A percentile compares a stretch with the other conserved stretches of the same genome.
Evolutionary conservation across 1,140 invertebrate species (phyloP).

Genomic region (Macrobrachium rosenbergii): DNA sequence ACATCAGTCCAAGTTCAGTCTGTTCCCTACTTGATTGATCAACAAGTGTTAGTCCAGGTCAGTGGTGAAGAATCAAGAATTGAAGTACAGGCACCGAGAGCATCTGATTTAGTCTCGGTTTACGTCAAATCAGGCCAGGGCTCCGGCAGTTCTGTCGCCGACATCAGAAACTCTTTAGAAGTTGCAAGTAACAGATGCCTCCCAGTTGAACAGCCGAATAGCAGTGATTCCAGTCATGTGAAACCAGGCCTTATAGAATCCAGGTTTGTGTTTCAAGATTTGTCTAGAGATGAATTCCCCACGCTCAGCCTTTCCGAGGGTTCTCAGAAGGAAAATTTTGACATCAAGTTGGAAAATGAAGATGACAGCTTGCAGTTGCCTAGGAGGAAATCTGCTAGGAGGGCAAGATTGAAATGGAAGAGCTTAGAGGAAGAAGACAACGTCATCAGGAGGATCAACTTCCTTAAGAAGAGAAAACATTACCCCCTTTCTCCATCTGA

Average conservation of each 20-base stretch:
- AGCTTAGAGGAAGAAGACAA: constrained; percentile 37
- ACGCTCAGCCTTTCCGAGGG: neutral
- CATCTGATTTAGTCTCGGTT: neutral
- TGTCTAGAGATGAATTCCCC: neutral
- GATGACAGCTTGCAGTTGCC: neutral
- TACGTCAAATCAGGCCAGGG: neutral
- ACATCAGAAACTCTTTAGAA: too few species aligned
- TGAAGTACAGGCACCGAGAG: neutral
- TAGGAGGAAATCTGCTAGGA: constrained; percentile 42
- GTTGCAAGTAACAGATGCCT: too few species aligned
- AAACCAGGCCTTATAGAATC: too few species aligned
- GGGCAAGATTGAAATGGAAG: constrained; percentile 46
- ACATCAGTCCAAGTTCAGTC: constrained; percentile 3
- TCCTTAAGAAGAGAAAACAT: neutral
- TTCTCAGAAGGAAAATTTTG: neutral
- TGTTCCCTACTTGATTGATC: constrained; percentile 33
- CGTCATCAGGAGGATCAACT: neutral
- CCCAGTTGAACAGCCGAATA: too few species aligned
- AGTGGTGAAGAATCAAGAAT: neutral
- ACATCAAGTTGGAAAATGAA: constrained; percentile 15
- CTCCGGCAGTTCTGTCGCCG: too few species aligned
- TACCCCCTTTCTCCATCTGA: neutral
- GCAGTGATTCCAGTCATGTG: too few species aligned
- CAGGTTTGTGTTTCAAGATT: too few species aligned
- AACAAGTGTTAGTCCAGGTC: constrained; percentile 40